phyloP scores from a whole-genome alignment of 2,888 invertebrate genomes.

The Parascotia fuliginaria region DNA sequence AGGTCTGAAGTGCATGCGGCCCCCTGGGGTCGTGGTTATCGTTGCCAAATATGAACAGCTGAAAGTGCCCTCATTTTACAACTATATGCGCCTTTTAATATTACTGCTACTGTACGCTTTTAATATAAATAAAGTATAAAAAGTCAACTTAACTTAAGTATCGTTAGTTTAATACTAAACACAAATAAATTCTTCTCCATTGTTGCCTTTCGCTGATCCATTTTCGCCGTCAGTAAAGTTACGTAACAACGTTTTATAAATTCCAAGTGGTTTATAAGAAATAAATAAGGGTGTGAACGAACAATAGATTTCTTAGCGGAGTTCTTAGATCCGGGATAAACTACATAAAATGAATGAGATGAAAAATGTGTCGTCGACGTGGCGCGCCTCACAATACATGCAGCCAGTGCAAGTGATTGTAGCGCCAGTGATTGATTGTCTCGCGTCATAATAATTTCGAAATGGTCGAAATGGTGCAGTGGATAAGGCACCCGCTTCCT shows the following conservation, averaged over 20 bases:
- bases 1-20: constrained; percentile 2
- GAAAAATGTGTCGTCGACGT: constrained; percentile 14
- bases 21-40: constrained; percentile 1
- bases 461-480: too few species aligned
- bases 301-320: constrained; percentile 9
- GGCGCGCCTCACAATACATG: constrained; percentile 1
- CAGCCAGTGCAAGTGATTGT: constrained; percentile 1
- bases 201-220: background rate
- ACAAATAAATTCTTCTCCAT: background rate
- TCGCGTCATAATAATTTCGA: too few species aligned
- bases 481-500: too few species aligned
- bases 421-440: background rate
- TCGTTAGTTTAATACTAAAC: background rate
- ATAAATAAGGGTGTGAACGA: constrained; percentile 2
- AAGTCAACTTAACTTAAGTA: too few species aligned
- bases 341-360: constrained; percentile 16
- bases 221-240: background rate
- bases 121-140: too few species aligned
- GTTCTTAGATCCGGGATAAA: constrained; percentile 9
- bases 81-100: too few species aligned
- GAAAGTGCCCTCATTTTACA: background rate
- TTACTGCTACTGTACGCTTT: too few species aligned
- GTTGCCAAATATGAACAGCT: constrained; percentile 8
- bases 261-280: background rate
- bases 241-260: background rate